Percentiles rank a stretch among this genome's conserved stretches.
phyloP scores from a whole-genome alignment of 2,797 vertebrate genomes.

The Melanotaenia pygmaea region DNA sequence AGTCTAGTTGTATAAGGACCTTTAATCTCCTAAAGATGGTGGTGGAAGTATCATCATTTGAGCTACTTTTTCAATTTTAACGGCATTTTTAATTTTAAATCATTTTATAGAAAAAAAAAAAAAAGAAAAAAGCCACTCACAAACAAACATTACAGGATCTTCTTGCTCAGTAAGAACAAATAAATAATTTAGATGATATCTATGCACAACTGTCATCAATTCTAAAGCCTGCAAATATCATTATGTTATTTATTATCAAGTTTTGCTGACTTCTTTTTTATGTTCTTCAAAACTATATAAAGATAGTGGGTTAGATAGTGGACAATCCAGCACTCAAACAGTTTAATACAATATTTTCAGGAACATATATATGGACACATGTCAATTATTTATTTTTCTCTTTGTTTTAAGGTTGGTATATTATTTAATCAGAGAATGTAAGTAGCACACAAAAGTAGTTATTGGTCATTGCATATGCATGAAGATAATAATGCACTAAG shows the following conservation, averaged over 20 bases:
- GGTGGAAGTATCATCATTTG: not conserved
- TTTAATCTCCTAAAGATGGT: not conserved
- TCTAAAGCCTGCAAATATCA: not conserved
- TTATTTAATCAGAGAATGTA: not conserved
- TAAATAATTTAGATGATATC: too few relatives aligned
- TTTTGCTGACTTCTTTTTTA: not conserved
- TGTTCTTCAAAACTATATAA: not conserved
- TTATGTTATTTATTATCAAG: not conserved
- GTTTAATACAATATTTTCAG: not conserved
- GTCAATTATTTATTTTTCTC: not conserved
- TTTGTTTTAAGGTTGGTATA: not conserved
- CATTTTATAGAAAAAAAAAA: too few relatives aligned
- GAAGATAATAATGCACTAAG: slow-evolving; percentile 52
- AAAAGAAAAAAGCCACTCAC: too few relatives aligned
- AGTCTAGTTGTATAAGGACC: not conserved
- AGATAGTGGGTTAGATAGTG: too few relatives aligned
- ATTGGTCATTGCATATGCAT: not conserved
- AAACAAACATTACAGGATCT: too few relatives aligned
- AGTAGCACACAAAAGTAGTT: not conserved
- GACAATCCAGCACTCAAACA: not conserved
- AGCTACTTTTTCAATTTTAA: not conserved
- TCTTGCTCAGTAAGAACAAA: too few relatives aligned
- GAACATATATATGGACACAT: not conserved
- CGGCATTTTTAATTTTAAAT: too few relatives aligned
- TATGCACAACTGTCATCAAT: too few relatives aligned